Conservation (phyloP, 1,140 invertebrate species). For the Melipona quadrifasciata region DNA sequence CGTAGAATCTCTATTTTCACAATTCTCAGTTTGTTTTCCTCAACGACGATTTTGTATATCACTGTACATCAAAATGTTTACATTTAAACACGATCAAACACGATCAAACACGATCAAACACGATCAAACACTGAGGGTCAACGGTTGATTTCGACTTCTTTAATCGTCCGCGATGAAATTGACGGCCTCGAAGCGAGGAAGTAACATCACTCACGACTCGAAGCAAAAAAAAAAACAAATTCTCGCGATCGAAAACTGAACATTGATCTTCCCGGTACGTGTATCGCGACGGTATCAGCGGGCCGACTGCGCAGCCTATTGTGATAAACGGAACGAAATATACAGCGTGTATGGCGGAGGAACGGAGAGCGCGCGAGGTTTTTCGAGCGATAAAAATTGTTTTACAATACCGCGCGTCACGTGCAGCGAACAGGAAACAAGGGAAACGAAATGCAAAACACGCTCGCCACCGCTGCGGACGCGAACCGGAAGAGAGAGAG, state of each 20-base stretch:
- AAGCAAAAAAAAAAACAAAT: not conserved
- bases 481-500: not conserved
- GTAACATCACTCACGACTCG: not conserved
- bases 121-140: too few relatives aligned
- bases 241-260: not conserved
- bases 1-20: too few relatives aligned
- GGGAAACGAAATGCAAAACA: conserved; percentile 45
- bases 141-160: not conserved
- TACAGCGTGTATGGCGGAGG: not conserved
- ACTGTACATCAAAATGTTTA: too few relatives aligned
- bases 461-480: not conserved
- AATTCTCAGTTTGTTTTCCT: too few relatives aligned
- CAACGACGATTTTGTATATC: too few relatives aligned
- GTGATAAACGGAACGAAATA: conserved; percentile 13
- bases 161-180: too few relatives aligned
- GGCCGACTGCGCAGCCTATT: not conserved
- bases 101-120: too few relatives aligned
- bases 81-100: too few relatives aligned
- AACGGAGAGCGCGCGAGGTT: not conserved
- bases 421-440: conserved; percentile 29
- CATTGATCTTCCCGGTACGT: not conserved
- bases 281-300: not conserved
- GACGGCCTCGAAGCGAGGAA: not conserved
- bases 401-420: conserved; percentile 43
- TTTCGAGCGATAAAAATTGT: conserved; percentile 42